A percentile compares a stretch with the other conserved stretches of the same genome.
These are phyloP conservation scores for Trichacis sp. DNA, from an alignment of 2,888 invertebrate genomes.

Conservation along the genomic window DNA sequence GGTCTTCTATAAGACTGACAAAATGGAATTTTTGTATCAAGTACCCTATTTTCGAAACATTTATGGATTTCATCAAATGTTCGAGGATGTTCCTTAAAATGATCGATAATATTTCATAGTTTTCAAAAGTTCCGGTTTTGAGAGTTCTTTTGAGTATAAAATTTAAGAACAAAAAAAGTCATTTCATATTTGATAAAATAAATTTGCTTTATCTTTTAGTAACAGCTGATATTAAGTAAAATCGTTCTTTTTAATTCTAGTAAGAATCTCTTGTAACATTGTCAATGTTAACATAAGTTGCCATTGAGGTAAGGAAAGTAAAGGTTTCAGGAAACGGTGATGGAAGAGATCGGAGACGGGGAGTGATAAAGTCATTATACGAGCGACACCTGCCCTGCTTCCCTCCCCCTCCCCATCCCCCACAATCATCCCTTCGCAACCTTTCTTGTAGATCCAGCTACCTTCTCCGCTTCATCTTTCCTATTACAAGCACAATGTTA, in stretches of 20 bases:
- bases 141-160: background rate
- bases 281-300: conserved; percentile 61
- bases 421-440: conserved; percentile 13
- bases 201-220: too few species aligned
- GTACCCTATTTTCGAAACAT: too few species aligned
- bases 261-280: conserved; percentile 54
- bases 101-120: too few species aligned
- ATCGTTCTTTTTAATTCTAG: conserved; percentile 51
- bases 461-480: conserved; percentile 63
- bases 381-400: conserved; percentile 60
- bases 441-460: conserved; percentile 48
- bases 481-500: conserved; percentile 67
- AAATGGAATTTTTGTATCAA: too few species aligned
- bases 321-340: conserved; percentile 39
- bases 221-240: too few species aligned
- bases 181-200: too few species aligned
- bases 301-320: conserved; percentile 52
- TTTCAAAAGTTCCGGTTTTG: background rate
- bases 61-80: too few species aligned
- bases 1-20: too few species aligned
- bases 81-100: too few species aligned
- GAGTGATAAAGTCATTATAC: conserved; percentile 66
- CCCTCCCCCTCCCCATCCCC: conserved; percentile 41
- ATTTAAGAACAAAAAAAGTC: too few species aligned
- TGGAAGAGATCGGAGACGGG: conserved; percentile 31